These are phyloP conservation scores for Epirrhoe alternata DNA, from an alignment of 2,888 invertebrate species.

Conservation along the genomic window DNA sequence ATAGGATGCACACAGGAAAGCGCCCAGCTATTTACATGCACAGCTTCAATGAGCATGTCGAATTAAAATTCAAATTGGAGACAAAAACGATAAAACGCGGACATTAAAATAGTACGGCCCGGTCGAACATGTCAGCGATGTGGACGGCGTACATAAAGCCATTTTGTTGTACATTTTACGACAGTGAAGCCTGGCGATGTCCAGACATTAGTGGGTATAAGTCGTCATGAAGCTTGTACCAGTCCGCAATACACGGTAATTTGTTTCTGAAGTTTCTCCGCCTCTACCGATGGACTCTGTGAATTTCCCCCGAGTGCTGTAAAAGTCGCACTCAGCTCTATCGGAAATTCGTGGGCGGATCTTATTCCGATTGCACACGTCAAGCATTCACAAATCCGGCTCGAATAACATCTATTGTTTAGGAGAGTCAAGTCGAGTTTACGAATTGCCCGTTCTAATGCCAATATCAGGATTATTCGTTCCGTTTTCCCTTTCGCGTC, in stretches of 20 bases:
- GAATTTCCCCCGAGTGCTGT: constrained; percentile 80
- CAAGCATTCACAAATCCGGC: constrained; percentile 63
- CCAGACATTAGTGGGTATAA: constrained; percentile 35
- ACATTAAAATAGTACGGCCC: constrained; percentile 65
- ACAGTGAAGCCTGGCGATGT: constrained; percentile 54
- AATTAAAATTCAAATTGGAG: constrained; percentile 71
- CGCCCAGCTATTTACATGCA: constrained; percentile 48
- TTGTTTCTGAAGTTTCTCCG: constrained; percentile 64
- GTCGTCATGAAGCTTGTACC: constrained; percentile 44
- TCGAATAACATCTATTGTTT: constrained; percentile 66
- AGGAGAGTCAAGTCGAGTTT: constrained; percentile 49
- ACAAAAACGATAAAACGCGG: constrained; percentile 64
- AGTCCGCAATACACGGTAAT: constrained; percentile 59
- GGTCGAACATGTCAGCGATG: constrained; percentile 59
- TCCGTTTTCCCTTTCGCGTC: constrained; percentile 54
- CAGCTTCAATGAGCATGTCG: constrained; percentile 60
- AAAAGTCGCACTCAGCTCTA: constrained; percentile 67
- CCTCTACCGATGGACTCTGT: constrained; percentile 70
- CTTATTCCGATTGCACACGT: constrained; percentile 55
- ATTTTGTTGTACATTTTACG: constrained; percentile 72
- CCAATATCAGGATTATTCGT: constrained; percentile 63
- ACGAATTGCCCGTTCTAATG: constrained; percentile 54
- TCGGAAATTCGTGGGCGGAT: constrained; percentile 70
- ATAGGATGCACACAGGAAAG: constrained; percentile 43
- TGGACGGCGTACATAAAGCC: constrained; percentile 56